A percentile compares a stretch with the other conserved stretches of the same genome.
phyloP scores from a whole-genome alignment of 2,113 vertebrate genomes.

The Entelurus aequoreus region DNA sequence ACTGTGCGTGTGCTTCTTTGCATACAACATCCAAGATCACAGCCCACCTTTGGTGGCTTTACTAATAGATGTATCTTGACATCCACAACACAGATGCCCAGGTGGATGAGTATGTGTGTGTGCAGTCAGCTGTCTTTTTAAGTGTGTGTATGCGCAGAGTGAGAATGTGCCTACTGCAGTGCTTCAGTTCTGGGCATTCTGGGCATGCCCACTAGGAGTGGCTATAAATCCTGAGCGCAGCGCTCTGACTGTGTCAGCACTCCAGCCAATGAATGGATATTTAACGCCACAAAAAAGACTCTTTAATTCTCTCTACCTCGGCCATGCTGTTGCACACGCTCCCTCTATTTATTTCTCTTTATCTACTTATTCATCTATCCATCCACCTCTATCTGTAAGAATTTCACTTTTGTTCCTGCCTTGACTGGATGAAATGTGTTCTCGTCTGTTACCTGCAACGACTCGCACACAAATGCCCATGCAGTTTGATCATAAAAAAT shows the following conservation, averaged over 20 bases:
- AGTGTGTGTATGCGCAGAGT: constrained; percentile 36
- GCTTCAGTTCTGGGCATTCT: constrained; percentile 66
- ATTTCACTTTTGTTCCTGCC: constrained; percentile 24
- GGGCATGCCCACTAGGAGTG: constrained; percentile 74
- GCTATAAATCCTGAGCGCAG: constrained; percentile 77
- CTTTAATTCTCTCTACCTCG: constrained; percentile 76
- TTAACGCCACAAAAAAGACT: constrained; percentile 80
- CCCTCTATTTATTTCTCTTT: constrained; percentile 39
- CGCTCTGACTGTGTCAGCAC: constrained; percentile 82
- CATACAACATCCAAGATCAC: neutral
- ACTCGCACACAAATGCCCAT: constrained; percentile 25
- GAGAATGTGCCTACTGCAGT: constrained; percentile 76
- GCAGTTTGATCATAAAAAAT: constrained; percentile 48
- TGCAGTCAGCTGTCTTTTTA: constrained; percentile 22
- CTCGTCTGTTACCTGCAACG: constrained; percentile 23
- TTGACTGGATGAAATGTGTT: neutral
- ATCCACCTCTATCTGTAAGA: constrained; percentile 25
- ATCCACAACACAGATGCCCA: constrained; percentile 18
- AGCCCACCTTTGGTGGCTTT: constrained; percentile 10
- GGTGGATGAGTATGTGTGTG: constrained; percentile 3
- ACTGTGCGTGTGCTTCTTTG: constrained; percentile 1
- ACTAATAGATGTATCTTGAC: constrained; percentile 26
- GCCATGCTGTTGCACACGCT: constrained; percentile 37
- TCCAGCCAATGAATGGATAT: constrained; percentile 82
- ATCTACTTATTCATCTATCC: constrained; percentile 27